Evolutionary conservation across 2,113 vertebrate species (phyloP), one percentile per base, ranked within the genome.

Genomic region (Barnardius zonarius): DNA sequence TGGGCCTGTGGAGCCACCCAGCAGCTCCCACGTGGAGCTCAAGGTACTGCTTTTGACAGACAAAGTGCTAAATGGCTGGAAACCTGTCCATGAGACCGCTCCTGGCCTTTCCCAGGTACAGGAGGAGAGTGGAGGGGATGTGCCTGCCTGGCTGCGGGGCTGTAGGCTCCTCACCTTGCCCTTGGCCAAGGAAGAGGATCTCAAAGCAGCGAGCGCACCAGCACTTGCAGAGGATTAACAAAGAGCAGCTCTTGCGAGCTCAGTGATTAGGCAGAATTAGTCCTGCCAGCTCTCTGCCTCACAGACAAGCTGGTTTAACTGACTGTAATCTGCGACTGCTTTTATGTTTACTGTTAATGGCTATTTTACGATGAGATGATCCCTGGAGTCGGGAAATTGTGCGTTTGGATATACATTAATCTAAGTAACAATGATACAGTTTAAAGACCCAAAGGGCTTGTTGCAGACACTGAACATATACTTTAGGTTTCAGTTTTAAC

Each of bases 161-260:
- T 44, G 37, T 12, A 25, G 61, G 63, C 46, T 63, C 30, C n/a
- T 43, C 8, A 1, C 39, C 54, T 16, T 8, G 52, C 3, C 0
- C 33, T 23, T n/a, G 63, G 55, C 63, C 57, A 15, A 31, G 22
- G 46, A 17, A 23, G 25, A 24, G 10, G 2, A 7, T 2, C 5
- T 17, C 46, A 25, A 6, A 59, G 33, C 35, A 19, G 3, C 1
- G 8, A 3, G 28, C 16, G 44, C 31, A 4, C 10, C 72, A 20
- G 25, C 6, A 1, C 30, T n/a, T 7, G 13, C 0, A 11, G 46
- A 10, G 3, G 37, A 28, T 3, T 5, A 3, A 5, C 1, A 3
- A 39, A 1, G 13, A 35, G 54, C 25, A 9, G 0, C 51, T 11
- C 59, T 5, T 13, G 49, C 8, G 35, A 48, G 30, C 33, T 12